phyloP scores from a whole-genome alignment of 2,888 invertebrate genomes.

The Anorthoa munda region DNA sequence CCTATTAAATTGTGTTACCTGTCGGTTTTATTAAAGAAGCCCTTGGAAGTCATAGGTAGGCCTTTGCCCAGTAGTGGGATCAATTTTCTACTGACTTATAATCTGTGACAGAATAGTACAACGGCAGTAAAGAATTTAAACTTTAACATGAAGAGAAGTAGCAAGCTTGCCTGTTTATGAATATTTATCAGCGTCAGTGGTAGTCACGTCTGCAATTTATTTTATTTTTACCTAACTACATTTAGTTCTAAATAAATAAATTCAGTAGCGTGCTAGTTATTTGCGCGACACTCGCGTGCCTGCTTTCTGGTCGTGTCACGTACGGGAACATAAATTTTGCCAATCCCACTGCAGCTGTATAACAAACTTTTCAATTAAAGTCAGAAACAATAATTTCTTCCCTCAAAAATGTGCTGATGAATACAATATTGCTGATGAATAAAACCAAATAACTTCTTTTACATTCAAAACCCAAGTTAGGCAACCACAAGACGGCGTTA shows the following conservation, averaged over 20 bases:
- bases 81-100: too few species aligned
- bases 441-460: constrained; percentile 8
- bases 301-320: constrained; percentile 62
- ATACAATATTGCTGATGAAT: constrained; percentile 20
- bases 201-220: constrained; percentile 52
- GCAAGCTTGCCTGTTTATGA: not conserved
- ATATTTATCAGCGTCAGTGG: not conserved
- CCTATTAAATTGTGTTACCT: too few species aligned
- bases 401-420: constrained; percentile 41
- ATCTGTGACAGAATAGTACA: not conserved
- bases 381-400: constrained; percentile 60
- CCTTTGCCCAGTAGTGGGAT: not conserved
- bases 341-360: constrained; percentile 64
- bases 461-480: constrained; percentile 12
- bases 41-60: too few species aligned
- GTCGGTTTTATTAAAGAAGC: too few species aligned
- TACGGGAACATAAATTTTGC: constrained; percentile 69
- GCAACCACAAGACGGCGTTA: not conserved
- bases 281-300: constrained; percentile 55
- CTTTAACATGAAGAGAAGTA: not conserved
- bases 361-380: constrained; percentile 71
- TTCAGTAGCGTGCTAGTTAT: constrained; percentile 63
- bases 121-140: not conserved
- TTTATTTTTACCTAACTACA: constrained; percentile 29
- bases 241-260: constrained; percentile 54